Evolutionary conservation across 2,888 invertebrate species (phyloP).

Genomic region (Mayetiola destructor): DNA sequence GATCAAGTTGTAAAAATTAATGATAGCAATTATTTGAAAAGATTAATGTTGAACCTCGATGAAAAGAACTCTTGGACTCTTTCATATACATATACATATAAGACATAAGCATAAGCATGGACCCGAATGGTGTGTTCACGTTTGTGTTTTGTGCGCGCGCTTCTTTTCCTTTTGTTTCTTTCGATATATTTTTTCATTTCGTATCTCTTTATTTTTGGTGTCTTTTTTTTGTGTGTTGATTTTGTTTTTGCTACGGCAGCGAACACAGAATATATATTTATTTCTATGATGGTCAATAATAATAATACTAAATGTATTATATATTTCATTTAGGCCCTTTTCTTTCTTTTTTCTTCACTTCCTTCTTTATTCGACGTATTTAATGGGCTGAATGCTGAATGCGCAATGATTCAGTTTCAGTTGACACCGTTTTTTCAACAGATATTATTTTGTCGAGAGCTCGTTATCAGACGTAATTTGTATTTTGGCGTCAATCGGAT

Average conservation of each 20-base stretch:
- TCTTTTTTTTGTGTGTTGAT: neutral
- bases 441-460: too few relatives aligned
- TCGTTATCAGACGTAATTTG: neutral
- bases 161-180: neutral
- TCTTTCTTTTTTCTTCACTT: neutral
- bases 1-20: constrained; percentile 16
- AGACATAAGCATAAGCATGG: too few relatives aligned
- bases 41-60: constrained; percentile 13
- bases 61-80: constrained; percentile 1
- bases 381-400: too few relatives aligned
- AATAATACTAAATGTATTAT: too few relatives aligned
- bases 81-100: too few relatives aligned
- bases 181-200: neutral
- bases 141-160: neutral
- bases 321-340: neutral
- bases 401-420: too few relatives aligned
- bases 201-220: neutral
- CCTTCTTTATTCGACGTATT: too few relatives aligned
- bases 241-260: neutral
- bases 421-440: too few relatives aligned
- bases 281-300: constrained; percentile 7
- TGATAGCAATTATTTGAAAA: constrained; percentile 15
- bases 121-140: neutral
- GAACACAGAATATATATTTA: neutral
- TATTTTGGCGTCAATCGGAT: neutral